phyloP scores from a whole-genome alignment of 2,113 vertebrate species.

The Steatornis caripensis region DNA sequence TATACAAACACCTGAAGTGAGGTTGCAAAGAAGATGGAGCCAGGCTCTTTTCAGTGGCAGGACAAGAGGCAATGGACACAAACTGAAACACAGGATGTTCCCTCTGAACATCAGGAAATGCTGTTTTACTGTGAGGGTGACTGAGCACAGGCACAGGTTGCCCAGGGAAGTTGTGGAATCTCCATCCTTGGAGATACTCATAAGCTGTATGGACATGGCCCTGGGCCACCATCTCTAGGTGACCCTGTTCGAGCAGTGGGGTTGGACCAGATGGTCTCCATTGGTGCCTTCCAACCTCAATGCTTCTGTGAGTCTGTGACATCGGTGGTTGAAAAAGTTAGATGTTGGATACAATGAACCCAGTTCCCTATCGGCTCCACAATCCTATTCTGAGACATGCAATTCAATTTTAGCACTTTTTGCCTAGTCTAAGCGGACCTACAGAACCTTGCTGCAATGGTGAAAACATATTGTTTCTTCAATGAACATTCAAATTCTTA shows the following conservation, averaged over 20 bases:
- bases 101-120: too few species aligned
- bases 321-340: background rate
- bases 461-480: background rate
- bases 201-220: too few species aligned
- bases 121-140: too few species aligned
- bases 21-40: too few species aligned
- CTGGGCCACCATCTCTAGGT: too few species aligned
- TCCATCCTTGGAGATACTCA: too few species aligned
- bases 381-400: background rate
- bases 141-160: too few species aligned
- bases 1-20: too few species aligned
- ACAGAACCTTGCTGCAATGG: background rate
- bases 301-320: background rate
- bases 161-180: too few species aligned
- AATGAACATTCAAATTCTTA: background rate
- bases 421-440: background rate
- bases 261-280: background rate
- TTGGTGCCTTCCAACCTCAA: background rate
- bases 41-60: too few species aligned
- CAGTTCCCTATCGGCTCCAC: background rate
- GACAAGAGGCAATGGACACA: too few species aligned
- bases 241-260: background rate
- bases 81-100: too few species aligned
- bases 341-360: background rate
- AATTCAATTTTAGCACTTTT: background rate